phyloP scores from a whole-genome alignment of 2,888 invertebrate genomes.

The Cabera pusaria region DNA sequence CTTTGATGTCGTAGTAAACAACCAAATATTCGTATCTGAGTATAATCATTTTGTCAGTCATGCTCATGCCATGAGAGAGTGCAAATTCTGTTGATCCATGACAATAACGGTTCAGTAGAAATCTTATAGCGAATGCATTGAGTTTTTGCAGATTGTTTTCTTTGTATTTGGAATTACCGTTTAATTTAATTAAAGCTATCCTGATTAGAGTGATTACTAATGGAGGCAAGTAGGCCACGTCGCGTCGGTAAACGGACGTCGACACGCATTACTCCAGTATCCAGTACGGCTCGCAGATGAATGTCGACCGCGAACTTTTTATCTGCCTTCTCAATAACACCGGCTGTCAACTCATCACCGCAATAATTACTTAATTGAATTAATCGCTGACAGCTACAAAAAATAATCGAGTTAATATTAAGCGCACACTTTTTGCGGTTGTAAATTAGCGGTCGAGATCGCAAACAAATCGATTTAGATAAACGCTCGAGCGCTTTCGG shows the following conservation, averaged over 20 bases:
- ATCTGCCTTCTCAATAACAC: constrained; percentile 53
- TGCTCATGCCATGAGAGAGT: constrained; percentile 40
- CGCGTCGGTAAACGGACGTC: constrained; percentile 12
- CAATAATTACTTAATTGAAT: constrained; percentile 67
- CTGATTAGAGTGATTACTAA: constrained; percentile 63
- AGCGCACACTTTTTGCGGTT: constrained; percentile 31
- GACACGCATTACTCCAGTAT: constrained; percentile 33
- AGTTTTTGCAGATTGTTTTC: constrained; percentile 40
- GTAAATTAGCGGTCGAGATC: constrained; percentile 31
- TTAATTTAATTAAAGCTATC: constrained; percentile 70
- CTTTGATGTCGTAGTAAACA: constrained; percentile 13
- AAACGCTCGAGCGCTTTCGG: constrained; percentile 28
- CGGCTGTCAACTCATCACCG: constrained; percentile 63
- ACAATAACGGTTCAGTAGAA: constrained; percentile 53
- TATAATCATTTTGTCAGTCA: constrained; percentile 34
- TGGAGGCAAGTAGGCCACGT: constrained; percentile 58
- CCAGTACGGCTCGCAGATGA: constrained; percentile 35
- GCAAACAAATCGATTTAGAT: constrained; percentile 32
- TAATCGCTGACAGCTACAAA: constrained; percentile 45
- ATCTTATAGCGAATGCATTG: constrained; percentile 30
- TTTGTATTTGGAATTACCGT: constrained; percentile 62
- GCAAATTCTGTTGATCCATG: constrained; percentile 49
- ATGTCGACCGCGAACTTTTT: constrained; percentile 57
- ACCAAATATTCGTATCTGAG: constrained; percentile 14
- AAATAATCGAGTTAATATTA: constrained; percentile 33